Base-by-base conservation (phyloP, 2,888 invertebrate genomes). In the Ryuthela nishihirai region DNA sequence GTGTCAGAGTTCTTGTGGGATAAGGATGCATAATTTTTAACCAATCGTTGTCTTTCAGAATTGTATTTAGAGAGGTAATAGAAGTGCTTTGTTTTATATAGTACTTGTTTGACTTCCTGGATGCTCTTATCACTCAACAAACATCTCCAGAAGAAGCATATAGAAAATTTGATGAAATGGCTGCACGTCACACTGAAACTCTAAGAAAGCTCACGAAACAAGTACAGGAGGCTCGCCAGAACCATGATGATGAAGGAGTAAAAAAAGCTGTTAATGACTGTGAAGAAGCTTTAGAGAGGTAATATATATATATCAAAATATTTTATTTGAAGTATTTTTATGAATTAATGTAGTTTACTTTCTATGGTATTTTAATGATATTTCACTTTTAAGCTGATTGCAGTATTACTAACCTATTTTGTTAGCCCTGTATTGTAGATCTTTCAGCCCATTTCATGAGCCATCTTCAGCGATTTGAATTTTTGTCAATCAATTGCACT, bases 81-180 rank as follows among this genome's bases (percentile, higher is more conserved):
- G n/a, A n/a, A n/a, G n/a, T n/a, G 7, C 43, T 18, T 43, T 42
- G 62, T 60, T 53, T 59, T 70, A 73, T 75, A 63, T 68, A 86
- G 81, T 95, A 94, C 74, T 77, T 95, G 40, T 95, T 93, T 72
- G 94, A 95, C 72, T 93, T 97, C 70, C 75, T 99, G 72, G 98
- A 99, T 73, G 95, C 98, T 0, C 79, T 98, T 41, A 98, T 99
- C 69, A 95, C 93, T 0, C 89, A 94, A 69, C 97, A 98, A 78
- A 94, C 97, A 1, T 92, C 97, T 0, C 88, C 93, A 0, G 93
- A 93, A 69, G 92, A 97, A 71, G 97, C 98, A 0, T 92, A 92
- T 71, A 85, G 88, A 69, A 97, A 97, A 74, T 84, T 99, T 66
- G 98, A 98, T 71, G 91, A 91, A 62, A 83, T 99, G 67, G 91